Base-by-base conservation (phyloP, 2,797 vertebrate species). In the Leptoclinus maculatus region DNA sequence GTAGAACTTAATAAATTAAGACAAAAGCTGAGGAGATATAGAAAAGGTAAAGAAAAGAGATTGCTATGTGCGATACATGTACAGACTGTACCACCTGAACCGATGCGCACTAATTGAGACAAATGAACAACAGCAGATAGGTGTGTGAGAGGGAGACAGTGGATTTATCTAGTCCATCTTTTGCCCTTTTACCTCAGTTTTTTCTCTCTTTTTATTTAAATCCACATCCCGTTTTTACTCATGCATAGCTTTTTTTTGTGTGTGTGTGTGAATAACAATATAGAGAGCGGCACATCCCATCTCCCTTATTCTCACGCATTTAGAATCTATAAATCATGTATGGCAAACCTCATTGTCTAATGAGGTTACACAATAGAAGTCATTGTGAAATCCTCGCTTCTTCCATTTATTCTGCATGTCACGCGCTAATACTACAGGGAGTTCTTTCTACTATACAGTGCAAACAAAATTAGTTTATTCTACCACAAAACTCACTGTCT, bases 321-420 rank as follows among this genome's bases (percentile, higher is more conserved):
- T 88, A 83, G 75, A 71, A 89, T 92, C 89, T 91, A 92, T 94
- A 92, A 92, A 94, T 93, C 91, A 93, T 83, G 60, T 64, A 74
- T 49, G 84, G 81, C 81, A 81, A 89, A 83, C 53, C 89, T 88
- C 79, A 78, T 90, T 84, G 83, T 87, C 88, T 84, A 88, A 89
- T 72, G 66, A 88, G 88, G 76, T 91, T 91, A 85, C 62, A 87
- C 84, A 87, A 85, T 86, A 43, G 71, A 51, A 93, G 87, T 84
- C 85, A 80, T 85, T 82, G 89, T 88, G 78, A 90, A 88, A 81
- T 78, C 74, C 73, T 47, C 1, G 10, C 86, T 68, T 82, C 85
- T 88, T 90, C 85, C 88, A 92, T 90, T 91, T 89, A 76, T 92
- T 87, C 86, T 88, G 54, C 76, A 25, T 90, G 90, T 89, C 91